These are phyloP conservation scores for Albula goreensis DNA, from an alignment of 2,113 vertebrate genomes.

Conservation along the genomic window DNA sequence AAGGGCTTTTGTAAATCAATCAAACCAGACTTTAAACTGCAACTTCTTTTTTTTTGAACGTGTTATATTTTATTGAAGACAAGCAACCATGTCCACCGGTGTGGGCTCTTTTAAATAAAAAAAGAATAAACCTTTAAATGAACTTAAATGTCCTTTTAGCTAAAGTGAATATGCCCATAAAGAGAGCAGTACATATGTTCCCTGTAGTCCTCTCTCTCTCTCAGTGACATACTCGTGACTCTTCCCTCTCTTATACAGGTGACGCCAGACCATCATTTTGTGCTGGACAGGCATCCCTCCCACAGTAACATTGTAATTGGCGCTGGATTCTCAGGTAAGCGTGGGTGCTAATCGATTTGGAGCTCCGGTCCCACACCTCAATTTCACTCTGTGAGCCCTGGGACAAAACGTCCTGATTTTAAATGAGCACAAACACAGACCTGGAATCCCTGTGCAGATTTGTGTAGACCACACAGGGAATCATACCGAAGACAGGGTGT, in stretches of 20 bases:
- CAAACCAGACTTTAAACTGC: too few relatives aligned
- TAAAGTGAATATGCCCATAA: too few relatives aligned
- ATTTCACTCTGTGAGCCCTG: neutral
- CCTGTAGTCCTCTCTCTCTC: too few relatives aligned
- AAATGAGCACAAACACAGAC: neutral
- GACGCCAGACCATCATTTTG: conserved; percentile 83
- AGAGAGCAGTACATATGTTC: too few relatives aligned
- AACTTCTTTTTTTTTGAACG: too few relatives aligned
- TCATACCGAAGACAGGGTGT: too few relatives aligned
- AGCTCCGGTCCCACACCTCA: neutral
- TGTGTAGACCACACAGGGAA: neutral
- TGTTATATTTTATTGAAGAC: too few relatives aligned
- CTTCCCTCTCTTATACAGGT: conserved; percentile 62
- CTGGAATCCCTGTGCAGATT: neutral
- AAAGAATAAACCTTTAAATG: too few relatives aligned
- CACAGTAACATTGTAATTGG: conserved; percentile 86
- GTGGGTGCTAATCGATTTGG: neutral
- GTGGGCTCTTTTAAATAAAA: too few relatives aligned
- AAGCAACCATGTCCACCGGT: too few relatives aligned
- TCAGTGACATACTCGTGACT: neutral
- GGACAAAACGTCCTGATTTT: neutral
- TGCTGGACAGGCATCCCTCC: conserved; percentile 83
- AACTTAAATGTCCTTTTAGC: too few relatives aligned
- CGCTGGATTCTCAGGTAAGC: conserved; percentile 89
- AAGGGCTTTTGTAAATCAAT: too few relatives aligned